Evolutionary conservation across 2,113 vertebrate genomes (phyloP).

Genomic region (Eulemur macaco): DNA sequence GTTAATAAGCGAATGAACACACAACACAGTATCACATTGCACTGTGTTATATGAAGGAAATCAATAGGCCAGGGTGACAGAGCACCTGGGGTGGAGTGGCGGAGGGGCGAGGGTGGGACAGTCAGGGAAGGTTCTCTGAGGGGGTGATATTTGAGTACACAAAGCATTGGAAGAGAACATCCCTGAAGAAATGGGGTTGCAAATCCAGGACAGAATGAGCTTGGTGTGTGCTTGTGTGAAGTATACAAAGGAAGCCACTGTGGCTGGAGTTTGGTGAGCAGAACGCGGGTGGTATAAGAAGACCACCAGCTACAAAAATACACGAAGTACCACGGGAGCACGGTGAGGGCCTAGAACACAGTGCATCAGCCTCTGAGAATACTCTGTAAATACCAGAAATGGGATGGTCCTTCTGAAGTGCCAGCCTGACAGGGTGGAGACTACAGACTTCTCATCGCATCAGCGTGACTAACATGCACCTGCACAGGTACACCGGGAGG

Average conservation of each 20-base stretch:
- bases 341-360: background rate
- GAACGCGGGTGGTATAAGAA: background rate
- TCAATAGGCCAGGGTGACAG: background rate
- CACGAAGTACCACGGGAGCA: no score
- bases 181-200: background rate
- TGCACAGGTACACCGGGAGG: rapidly evolving
- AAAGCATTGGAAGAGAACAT: background rate
- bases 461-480: background rate
- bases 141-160: background rate
- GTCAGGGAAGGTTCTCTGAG: background rate
- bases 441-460: background rate
- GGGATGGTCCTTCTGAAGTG: background rate
- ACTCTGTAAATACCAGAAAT: background rate
- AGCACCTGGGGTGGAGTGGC: background rate
- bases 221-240: background rate
- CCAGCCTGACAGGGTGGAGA: background rate
- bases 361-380: background rate
- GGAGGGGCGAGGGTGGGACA: no score
- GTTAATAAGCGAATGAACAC: background rate
- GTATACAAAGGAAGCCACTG: background rate
- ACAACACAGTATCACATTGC: background rate
- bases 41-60: background rate
- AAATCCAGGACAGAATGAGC: background rate
- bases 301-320: background rate
- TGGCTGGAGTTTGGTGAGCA: background rate